These are phyloP conservation scores for Drosophila setosimentum DNA, from an alignment of 2,888 invertebrate species.

Conservation along the genomic window DNA sequence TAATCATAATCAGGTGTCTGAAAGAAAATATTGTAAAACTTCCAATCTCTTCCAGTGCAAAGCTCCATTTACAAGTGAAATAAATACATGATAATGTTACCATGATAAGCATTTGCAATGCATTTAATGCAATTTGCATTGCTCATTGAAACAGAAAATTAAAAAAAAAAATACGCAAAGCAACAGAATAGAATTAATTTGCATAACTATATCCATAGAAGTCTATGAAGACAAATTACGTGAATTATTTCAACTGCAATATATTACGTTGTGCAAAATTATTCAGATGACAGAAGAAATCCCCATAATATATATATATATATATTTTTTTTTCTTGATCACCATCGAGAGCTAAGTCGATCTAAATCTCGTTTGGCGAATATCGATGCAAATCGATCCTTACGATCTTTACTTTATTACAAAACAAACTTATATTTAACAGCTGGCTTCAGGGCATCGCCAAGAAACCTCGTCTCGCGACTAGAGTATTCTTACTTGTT, in stretches of 20 bases:
- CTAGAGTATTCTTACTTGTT: neutral
- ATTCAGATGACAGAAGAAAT: neutral
- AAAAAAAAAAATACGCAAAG: neutral
- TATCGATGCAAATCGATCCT: neutral
- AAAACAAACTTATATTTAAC: neutral
- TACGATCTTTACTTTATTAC: neutral
- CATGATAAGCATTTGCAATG: neutral
- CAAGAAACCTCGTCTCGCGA: no score
- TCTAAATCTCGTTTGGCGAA: neutral
- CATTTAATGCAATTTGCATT: neutral
- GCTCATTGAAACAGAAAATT: no score
- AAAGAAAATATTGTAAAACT: neutral
- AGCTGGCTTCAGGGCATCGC: neutral
- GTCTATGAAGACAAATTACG: neutral
- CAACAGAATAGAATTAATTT: neutral
- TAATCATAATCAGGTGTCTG: constrained; percentile 6
- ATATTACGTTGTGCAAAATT: no score
- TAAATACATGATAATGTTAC: neutral
- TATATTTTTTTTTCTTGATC: neutral
- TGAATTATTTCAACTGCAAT: neutral
- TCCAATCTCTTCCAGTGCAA: neutral
- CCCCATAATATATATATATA: neutral
- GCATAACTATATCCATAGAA: neutral
- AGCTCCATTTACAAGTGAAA: neutral
- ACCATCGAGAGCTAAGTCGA: neutral